Conservation (phyloP, 1,140 invertebrate species). For the Papilio polytes region DNA sequence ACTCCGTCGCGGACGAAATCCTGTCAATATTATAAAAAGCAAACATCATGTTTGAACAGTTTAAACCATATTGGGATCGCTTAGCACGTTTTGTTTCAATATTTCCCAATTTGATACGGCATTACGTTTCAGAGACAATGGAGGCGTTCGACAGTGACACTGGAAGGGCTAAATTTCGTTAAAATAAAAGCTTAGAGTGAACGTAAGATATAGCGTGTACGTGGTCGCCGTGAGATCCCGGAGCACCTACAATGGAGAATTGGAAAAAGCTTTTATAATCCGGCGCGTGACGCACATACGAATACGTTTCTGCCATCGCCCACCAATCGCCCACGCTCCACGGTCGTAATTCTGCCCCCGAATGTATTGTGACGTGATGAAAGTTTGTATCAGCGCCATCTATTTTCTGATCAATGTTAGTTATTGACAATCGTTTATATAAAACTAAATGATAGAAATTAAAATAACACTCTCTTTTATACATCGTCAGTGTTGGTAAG, state of each 20-base stretch:
- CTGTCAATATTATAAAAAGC: too few species aligned
- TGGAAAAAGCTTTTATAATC: slow-evolving; percentile 84
- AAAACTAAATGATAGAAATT: background rate
- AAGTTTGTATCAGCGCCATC: background rate
- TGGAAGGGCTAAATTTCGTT: slow-evolving; percentile 79
- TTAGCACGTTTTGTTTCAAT: slow-evolving; percentile 80
- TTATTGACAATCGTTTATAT: background rate
- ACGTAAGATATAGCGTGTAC: slow-evolving; percentile 81
- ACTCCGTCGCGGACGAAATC: too few species aligned
- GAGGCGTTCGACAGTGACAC: slow-evolving; percentile 78
- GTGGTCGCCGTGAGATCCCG: slow-evolving; percentile 72
- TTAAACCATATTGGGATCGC: slow-evolving; percentile 60
- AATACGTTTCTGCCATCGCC: slow-evolving; percentile 50
- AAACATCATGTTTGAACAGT: slow-evolving; percentile 54
- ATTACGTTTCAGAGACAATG: slow-evolving; percentile 73
- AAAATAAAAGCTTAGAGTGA: slow-evolving; percentile 82
- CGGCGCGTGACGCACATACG: slow-evolving; percentile 79
- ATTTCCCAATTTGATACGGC: slow-evolving; percentile 79
- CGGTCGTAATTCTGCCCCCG: slow-evolving; percentile 59
- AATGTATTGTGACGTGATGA: slow-evolving; percentile 46
- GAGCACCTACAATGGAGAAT: slow-evolving; percentile 79
- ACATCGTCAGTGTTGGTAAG: too few species aligned
- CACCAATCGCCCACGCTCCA: slow-evolving; percentile 45
- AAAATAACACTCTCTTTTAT: background rate
- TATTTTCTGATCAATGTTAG: background rate